Evolutionary conservation across 1,140 invertebrate species (phyloP).

Genomic region (Solenopsis invicta): DNA sequence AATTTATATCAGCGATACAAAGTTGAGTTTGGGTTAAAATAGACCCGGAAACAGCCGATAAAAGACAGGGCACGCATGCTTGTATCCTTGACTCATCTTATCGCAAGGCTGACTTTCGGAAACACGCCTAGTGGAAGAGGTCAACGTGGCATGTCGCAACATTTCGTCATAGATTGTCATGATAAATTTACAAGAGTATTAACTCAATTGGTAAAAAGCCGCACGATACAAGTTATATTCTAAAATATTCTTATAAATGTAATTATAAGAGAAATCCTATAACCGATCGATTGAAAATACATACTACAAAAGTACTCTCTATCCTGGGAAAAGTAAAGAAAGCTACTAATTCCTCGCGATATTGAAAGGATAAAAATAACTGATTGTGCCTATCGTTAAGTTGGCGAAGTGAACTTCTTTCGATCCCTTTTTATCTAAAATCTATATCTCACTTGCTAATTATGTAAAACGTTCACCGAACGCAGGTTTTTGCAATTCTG

Average conservation of each 20-base stretch:
- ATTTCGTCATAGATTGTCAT: background rate
- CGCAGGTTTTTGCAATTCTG: constrained; percentile 68
- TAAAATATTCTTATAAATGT: background rate
- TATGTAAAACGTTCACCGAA: constrained; percentile 35
- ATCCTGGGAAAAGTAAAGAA: background rate
- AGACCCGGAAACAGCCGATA: constrained; percentile 50
- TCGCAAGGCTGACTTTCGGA: constrained; percentile 59
- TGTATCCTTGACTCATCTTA: constrained; percentile 51
- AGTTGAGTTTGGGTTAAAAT: constrained; percentile 13
- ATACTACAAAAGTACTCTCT: too few relatives aligned
- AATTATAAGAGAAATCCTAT: background rate
- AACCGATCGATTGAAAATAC: background rate
- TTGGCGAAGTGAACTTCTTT: background rate
- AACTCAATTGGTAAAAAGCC: background rate
- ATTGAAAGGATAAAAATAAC: background rate
- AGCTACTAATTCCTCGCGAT: background rate
- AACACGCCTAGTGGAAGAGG: constrained; percentile 35
- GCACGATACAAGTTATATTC: background rate
- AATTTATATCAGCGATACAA: constrained; percentile 3
- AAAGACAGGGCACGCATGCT: constrained; percentile 1
- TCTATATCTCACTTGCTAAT: background rate
- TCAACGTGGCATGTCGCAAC: constrained; percentile 34
- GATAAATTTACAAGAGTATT: background rate
- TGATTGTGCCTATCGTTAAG: background rate
- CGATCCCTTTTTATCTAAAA: background rate